Percentiles rank a stretch among this genome's conserved stretches.
Conservation (phyloP, 2,113 vertebrate genomes). For the Leucopternis melanops region DNA sequence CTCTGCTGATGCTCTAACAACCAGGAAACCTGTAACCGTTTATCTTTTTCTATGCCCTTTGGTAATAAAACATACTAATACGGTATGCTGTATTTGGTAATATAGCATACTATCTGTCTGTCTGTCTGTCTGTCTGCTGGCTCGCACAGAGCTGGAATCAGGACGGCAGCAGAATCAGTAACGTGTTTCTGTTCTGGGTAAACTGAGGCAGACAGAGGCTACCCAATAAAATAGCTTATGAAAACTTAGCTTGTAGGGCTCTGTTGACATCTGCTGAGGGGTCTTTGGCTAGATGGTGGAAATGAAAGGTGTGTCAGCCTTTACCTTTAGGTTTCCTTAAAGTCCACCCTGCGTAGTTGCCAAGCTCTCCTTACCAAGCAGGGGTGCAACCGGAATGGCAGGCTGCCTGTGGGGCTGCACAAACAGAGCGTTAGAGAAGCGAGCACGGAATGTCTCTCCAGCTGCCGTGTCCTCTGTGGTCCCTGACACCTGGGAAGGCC, state of each 20-base stretch:
- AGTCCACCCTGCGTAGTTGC: background rate
- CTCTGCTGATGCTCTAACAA: background rate
- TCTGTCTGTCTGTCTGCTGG: background rate
- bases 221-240: background rate
- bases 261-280: background rate
- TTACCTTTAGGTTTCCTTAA: background rate
- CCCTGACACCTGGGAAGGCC: background rate
- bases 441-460: no score
- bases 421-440: background rate
- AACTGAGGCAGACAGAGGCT: background rate
- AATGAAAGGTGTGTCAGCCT: background rate
- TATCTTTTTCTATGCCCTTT: background rate
- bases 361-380: background rate
- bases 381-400: rapidly evolving
- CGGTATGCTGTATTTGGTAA: background rate
- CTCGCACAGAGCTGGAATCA: background rate
- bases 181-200: background rate
- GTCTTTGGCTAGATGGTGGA: background rate
- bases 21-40: background rate
- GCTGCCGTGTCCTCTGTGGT: background rate
- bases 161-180: background rate
- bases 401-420: background rate
- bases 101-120: background rate
- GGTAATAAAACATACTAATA: background rate
- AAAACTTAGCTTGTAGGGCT: no score